Base-by-base conservation (phyloP, 2,797 vertebrate genomes). In the Sebastes steindachneri region DNA sequence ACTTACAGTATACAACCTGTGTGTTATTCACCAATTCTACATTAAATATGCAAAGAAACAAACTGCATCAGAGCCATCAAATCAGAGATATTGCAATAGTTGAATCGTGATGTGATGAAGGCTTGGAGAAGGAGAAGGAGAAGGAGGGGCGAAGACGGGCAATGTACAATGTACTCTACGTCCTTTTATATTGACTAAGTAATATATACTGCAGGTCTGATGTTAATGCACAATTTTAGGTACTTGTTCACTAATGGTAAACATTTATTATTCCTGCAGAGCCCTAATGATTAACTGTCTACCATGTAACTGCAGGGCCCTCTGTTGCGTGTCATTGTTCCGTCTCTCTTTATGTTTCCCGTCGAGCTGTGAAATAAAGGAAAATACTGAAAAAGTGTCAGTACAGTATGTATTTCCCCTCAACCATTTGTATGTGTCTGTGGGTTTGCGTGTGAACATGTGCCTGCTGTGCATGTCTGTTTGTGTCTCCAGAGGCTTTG, bases 401-500 rank as follows among this genome's bases (percentile, higher is more conserved):
- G 12, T 58, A 3, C 14, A 28, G 5, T 62, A 25, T 76, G 25
- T 68, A 33, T 79, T 28, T 74, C 14, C 23, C 37, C 37, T 31
- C 33, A 77, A 71, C 11, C 7, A 7, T 31, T 67, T 70, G 6
- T 80, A 82, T 51, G 19, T 51, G 48, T 51, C 17, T 51, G 17
- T 51, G 3, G 84, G 19, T 6, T 11, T 37, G 7, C 25, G 21
- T 63, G 7, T 73, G 51, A 75, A 19, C 45, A n/a, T 72, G 2
- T 78, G 57, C 23, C 19, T 37, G 48, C 17, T 41, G 21, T 78
- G 62, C 29, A 5, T 76, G n/a, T 80, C 21, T 74, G 4, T 33
- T 9, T 80, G 48, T 80, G 35, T 89, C 75, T 80, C 76, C 95
- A 99, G 99, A 95, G 83, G 92, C 95, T 77, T 94, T 99, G 79